Evolutionary conservation across 1,140 invertebrate species (phyloP).

Genomic region (Apis florea): DNA sequence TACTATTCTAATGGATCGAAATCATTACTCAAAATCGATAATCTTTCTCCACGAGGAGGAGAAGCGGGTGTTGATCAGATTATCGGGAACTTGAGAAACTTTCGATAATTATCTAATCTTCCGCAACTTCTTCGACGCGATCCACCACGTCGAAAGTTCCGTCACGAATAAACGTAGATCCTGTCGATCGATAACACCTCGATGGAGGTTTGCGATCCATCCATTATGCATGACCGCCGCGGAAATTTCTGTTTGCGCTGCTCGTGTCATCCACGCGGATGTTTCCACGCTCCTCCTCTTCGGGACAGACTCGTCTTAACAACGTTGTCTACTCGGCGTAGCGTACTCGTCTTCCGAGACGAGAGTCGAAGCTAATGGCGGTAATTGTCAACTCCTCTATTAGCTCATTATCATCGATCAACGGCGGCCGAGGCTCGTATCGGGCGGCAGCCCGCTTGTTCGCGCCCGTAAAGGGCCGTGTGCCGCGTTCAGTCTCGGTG

Average conservation of each 20-base stretch:
- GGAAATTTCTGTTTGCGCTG: constrained; percentile 40
- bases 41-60: background rate
- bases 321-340: constrained; percentile 49
- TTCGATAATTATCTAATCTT: constrained; percentile 27
- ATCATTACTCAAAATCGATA: background rate
- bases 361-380: constrained; percentile 56
- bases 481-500: constrained; percentile 50
- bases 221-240: constrained; percentile 36
- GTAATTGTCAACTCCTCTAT: constrained; percentile 59
- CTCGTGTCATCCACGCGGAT: constrained; percentile 24
- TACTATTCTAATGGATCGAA: background rate
- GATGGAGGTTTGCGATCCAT: background rate
- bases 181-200: constrained; percentile 14
- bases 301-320: constrained; percentile 30
- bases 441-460: constrained; percentile 12
- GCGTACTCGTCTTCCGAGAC: background rate
- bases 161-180: constrained; percentile 18
- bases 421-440: background rate
- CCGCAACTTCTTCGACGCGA: constrained; percentile 17
- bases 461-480: constrained; percentile 53
- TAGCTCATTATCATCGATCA: constrained; percentile 55
- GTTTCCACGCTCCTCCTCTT: background rate
- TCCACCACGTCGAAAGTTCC: background rate
- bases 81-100: background rate
- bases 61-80: background rate